phyloP scores from a whole-genome alignment of 1,140 invertebrate genomes.

The Drosophila ambigua region DNA sequence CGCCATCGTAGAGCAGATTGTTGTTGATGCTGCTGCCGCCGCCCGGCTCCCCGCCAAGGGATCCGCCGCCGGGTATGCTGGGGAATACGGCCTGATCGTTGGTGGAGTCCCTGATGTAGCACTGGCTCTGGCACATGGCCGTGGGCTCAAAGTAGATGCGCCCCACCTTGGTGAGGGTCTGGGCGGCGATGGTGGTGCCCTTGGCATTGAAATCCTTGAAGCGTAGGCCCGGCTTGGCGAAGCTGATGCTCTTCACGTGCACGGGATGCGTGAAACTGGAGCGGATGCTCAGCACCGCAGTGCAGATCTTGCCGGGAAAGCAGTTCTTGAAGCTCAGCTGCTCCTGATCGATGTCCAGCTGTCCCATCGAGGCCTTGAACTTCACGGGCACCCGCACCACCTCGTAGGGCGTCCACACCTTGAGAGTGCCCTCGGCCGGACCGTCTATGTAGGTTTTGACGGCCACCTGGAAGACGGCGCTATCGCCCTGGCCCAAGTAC shows the following conservation, averaged over 20 bases:
- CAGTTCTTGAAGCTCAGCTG: constrained; percentile 90
- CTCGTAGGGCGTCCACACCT: constrained; percentile 91
- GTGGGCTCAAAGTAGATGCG: constrained; percentile 88
- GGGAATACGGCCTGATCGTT: constrained; percentile 34
- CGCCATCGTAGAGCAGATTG: constrained; percentile 70
- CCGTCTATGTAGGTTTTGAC: constrained; percentile 86
- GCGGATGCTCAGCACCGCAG: constrained; percentile 88
- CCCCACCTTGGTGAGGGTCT: constrained; percentile 85
- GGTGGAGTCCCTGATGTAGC: constrained; percentile 86
- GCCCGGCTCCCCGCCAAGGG: not conserved
- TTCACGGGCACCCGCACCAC: constrained; percentile 87
- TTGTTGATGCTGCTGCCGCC: constrained; percentile 46
- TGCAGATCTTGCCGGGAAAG: constrained; percentile 92
- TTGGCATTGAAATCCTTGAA: constrained; percentile 85
- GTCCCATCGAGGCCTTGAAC: constrained; percentile 87
- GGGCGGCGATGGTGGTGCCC: constrained; percentile 75
- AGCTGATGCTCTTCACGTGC: constrained; percentile 85
- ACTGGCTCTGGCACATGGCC: constrained; percentile 88
- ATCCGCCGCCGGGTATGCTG: constrained; percentile 11
- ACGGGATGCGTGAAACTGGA: constrained; percentile 90
- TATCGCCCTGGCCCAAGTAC: constrained; percentile 78
- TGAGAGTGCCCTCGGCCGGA: constrained; percentile 88
- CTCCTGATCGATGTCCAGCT: constrained; percentile 86
- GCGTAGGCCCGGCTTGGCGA: constrained; percentile 58
- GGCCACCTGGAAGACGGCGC: constrained; percentile 89